Percentiles rank a stretch among this genome's conserved stretches.
These are phyloP conservation scores for Lacerta agilis DNA, from an alignment of 2,797 vertebrate genomes.

Conservation along the genomic window DNA sequence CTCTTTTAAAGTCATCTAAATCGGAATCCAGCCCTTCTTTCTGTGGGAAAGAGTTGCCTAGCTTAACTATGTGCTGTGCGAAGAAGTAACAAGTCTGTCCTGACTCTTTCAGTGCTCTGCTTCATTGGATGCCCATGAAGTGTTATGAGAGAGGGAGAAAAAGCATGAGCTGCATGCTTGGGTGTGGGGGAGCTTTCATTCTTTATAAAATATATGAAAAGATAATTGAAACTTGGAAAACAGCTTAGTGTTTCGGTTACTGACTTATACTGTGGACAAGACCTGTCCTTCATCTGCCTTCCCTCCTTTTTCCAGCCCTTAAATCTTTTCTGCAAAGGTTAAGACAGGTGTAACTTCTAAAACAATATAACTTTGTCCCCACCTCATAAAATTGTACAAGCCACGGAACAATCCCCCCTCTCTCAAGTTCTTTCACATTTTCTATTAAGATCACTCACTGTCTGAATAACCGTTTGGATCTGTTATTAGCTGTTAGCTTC, in stretches of 20 bases:
- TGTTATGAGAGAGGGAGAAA: no score
- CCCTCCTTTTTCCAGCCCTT: neutral
- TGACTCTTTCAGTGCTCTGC: no score
- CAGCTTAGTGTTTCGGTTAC: fast-evolving
- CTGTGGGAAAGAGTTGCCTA: no score
- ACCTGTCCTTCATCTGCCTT: neutral
- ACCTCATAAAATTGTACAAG: slow-evolving; percentile 21
- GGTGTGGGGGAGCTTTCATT: neutral
- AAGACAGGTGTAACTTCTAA: slow-evolving; percentile 4
- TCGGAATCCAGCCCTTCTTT: no score
- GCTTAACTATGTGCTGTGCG: no score
- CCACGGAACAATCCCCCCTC: neutral
- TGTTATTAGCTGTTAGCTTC: neutral
- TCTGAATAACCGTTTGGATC: neutral
- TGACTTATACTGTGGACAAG: fast-evolving
- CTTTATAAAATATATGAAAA: neutral
- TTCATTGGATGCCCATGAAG: no score
- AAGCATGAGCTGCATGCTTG: neutral
- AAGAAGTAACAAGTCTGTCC: no score
- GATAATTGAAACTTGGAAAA: fast-evolving
- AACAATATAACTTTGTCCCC: slow-evolving; percentile 1
- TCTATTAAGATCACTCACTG: neutral
- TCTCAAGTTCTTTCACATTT: neutral
- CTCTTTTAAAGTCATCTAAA: no score
- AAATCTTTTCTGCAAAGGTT: slow-evolving; percentile 4